A percentile compares a stretch with the other conserved stretches of the same genome.
phyloP scores from a whole-genome alignment of 2,797 vertebrate species.

The Malurus splendens region DNA sequence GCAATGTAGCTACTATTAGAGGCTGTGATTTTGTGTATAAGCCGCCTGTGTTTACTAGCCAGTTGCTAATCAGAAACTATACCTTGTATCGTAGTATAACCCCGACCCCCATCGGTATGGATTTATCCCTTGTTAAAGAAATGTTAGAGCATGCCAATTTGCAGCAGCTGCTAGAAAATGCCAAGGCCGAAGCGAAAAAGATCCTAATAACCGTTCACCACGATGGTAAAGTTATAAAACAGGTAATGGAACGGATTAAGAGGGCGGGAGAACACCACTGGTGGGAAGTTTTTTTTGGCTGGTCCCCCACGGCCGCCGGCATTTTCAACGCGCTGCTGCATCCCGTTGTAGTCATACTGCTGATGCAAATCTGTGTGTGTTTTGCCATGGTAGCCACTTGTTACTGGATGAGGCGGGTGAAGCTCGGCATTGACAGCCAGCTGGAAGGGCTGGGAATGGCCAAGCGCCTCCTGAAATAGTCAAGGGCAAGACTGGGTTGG shows the following conservation, averaged over 20 bases:
- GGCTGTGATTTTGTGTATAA: constrained; percentile 54
- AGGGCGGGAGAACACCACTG: constrained; percentile 45
- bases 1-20: constrained; percentile 55
- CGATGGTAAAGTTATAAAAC: constrained; percentile 37
- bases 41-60: constrained; percentile 1
- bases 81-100: constrained; percentile 45
- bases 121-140: constrained; percentile 37
- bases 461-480: constrained; percentile 37
- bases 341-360: constrained; percentile 19
- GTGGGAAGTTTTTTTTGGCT: constrained; percentile 53
- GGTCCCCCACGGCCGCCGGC: constrained; percentile 46
- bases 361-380: constrained; percentile 30
- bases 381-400: constrained; percentile 36
- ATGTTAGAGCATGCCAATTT: constrained; percentile 44
- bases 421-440: not conserved
- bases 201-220: constrained; percentile 52
- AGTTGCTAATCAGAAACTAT: constrained; percentile 53
- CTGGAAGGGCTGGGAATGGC: not conserved
- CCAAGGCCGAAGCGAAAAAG: constrained; percentile 46
- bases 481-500: constrained; percentile 66
- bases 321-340: constrained; percentile 32
- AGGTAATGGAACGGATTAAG: constrained; percentile 45
- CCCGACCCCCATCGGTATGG: constrained; percentile 39
- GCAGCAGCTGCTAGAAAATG: constrained; percentile 54
- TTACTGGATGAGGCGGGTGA: constrained; percentile 42